Evolutionary conservation across 1,140 invertebrate genomes (phyloP), one percentile per base, ranked within the genome.

Genomic region (Drosophila tani): DNA sequence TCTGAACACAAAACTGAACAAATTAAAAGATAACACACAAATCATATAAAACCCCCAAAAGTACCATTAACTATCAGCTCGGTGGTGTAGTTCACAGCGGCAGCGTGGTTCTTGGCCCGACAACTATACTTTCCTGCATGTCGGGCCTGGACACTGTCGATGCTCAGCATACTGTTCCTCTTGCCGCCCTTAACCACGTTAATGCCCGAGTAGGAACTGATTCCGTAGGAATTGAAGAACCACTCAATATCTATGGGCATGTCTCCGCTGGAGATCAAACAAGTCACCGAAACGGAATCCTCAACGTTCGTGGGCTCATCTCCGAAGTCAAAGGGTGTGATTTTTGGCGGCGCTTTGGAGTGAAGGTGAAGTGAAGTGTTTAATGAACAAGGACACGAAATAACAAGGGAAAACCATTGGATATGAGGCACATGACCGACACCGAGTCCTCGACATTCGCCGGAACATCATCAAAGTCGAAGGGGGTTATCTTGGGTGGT

Each of bases 121-220:
- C 97, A 98, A 70, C 96, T 97, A 87, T 98, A 98, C 76, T 95
- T 95, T 71, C 96, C 96, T 90, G 95, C 95, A 92, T 98, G 97
- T 55, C 94, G 94, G 46, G 95, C 96, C 60, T 95, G 94, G n/a
- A 96, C 96, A 69, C 95, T 95, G 82, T 96, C 95, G 81, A 98
- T 97, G 63, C 95, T 96, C 71, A 98, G 93, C 76, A 96, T 95
- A 82, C 96, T 97, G 79, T 96, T 94, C 88, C 96, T 94, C 94
- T 97, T 95, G 93, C 97, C 94, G 91, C 95, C 95, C 95, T 96
- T 94, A 68, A 94, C 94, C 84, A 97, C 94, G 85, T 94, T 94
- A 90, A 99, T 94, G 82, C 97, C 95, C 58, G 95, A 94, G 93
- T 95, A 94, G 47, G 95, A 93, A 75, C 94, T 94, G 79, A 95